These are phyloP conservation scores for Paguma larvata DNA, from an alignment of 2,797 vertebrate species.

Conservation along the genomic window DNA sequence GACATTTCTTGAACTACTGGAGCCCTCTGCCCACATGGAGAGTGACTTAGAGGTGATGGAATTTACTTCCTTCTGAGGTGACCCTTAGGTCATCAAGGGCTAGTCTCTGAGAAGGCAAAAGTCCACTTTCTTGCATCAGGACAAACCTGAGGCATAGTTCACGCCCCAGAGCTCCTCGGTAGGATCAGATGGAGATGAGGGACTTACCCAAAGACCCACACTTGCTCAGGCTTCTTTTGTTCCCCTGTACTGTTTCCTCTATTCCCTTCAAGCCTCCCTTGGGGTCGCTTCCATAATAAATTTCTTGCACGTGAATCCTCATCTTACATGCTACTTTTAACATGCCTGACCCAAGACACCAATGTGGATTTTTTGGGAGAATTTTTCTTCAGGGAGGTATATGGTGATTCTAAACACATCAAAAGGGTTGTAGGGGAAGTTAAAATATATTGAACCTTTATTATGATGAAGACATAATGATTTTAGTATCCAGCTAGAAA, in stretches of 20 bases:
- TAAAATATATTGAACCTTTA: background rate
- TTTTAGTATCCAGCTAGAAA: background rate
- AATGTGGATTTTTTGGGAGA: background rate
- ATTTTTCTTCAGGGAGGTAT: background rate
- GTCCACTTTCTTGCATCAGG: background rate
- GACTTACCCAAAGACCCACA: background rate
- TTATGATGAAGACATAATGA: background rate
- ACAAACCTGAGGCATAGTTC: background rate
- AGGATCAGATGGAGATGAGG: background rate
- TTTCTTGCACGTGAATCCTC: background rate
- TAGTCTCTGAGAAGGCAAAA: background rate
- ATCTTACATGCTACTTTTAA: background rate
- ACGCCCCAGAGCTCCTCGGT: background rate
- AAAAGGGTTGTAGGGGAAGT: background rate
- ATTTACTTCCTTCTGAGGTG: background rate
- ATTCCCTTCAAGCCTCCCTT: background rate
- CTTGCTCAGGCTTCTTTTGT: background rate
- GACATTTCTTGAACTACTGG: background rate
- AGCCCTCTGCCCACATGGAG: background rate
- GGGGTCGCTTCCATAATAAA: background rate
- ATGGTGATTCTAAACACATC: background rate
- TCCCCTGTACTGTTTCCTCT: background rate
- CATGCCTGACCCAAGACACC: background rate
- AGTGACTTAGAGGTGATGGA: background rate
- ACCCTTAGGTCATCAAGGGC: background rate